These are phyloP conservation scores for Maccullochella peelii DNA, from an alignment of 2,113 vertebrate genomes.

Conservation along the genomic window DNA sequence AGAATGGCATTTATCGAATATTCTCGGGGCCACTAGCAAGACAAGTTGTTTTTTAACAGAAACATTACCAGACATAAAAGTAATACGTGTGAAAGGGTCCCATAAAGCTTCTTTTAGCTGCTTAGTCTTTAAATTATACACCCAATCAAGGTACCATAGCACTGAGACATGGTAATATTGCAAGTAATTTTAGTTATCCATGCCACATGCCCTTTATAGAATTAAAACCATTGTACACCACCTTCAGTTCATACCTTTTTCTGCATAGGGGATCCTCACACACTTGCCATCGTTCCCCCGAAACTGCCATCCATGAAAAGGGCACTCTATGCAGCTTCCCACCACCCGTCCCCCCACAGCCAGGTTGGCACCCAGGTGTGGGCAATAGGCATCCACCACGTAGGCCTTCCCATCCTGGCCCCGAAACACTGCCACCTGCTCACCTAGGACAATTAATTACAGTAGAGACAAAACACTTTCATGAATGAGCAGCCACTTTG, in stretches of 20 bases:
- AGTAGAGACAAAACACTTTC: background rate
- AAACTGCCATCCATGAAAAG: conserved; percentile 89
- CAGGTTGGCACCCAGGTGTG: conserved; percentile 87
- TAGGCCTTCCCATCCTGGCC: conserved; percentile 77
- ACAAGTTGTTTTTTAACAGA: background rate
- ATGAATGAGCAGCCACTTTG: background rate
- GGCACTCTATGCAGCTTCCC: conserved; percentile 87
- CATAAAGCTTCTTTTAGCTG: background rate
- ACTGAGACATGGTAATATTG: background rate
- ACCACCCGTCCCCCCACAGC: conserved; percentile 83
- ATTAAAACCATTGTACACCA: background rate
- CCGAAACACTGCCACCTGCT: conserved; percentile 82
- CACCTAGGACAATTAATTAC: conserved; percentile 68
- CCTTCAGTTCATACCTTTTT: conserved; percentile 78
- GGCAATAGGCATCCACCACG: conserved; percentile 86
- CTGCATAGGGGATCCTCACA: conserved; percentile 80
- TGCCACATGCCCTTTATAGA: background rate
- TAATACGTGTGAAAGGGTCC: background rate
- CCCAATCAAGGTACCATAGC: background rate
- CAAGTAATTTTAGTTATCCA: background rate
- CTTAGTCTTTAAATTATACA: background rate
- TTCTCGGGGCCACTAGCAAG: background rate
- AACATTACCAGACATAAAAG: background rate
- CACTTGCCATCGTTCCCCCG: conserved; percentile 85
- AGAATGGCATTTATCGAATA: too few species aligned